phyloP scores from a whole-genome alignment of 92 coral and sea anemone species.

The Porites cylindrica region DNA sequence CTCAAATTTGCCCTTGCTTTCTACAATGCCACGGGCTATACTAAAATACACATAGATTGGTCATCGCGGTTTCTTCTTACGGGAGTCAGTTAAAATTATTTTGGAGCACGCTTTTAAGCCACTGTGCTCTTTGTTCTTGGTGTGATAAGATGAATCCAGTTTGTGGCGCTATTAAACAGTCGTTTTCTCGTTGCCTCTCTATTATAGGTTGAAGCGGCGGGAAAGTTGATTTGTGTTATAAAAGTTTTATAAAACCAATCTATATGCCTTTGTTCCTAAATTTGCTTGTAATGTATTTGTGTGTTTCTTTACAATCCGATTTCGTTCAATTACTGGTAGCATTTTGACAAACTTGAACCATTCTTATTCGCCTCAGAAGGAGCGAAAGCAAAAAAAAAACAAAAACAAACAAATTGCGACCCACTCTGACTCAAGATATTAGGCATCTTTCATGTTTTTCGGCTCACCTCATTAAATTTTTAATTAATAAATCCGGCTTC shows the following conservation, averaged over 20 bases:
- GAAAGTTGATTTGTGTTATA: constrained; percentile 3
- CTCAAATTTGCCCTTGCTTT: no score
- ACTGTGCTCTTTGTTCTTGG: no score
- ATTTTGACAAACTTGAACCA: neutral
- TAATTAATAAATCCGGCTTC: neutral
- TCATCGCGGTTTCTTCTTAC: no score
- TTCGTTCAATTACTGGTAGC: neutral
- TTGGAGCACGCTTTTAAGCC: no score
- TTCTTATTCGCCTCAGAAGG: neutral
- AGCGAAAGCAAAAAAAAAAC: neutral
- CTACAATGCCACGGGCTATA: no score
- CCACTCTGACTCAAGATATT: neutral
- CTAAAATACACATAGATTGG: no score
- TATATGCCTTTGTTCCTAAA: neutral
- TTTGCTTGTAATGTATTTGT: constrained; percentile 6
- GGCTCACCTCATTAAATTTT: neutral
- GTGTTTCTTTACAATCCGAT: neutral
- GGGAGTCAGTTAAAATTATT: no score
- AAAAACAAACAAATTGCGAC: neutral
- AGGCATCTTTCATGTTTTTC: neutral
- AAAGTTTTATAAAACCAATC: neutral
- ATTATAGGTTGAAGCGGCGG: neutral
- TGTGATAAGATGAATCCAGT: neutral
- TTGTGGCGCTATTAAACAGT: neutral
- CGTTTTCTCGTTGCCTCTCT: neutral